These are phyloP conservation scores for Philypnodon macrostomus DNA, from an alignment of 2,797 vertebrate genomes.

Conservation along the genomic window DNA sequence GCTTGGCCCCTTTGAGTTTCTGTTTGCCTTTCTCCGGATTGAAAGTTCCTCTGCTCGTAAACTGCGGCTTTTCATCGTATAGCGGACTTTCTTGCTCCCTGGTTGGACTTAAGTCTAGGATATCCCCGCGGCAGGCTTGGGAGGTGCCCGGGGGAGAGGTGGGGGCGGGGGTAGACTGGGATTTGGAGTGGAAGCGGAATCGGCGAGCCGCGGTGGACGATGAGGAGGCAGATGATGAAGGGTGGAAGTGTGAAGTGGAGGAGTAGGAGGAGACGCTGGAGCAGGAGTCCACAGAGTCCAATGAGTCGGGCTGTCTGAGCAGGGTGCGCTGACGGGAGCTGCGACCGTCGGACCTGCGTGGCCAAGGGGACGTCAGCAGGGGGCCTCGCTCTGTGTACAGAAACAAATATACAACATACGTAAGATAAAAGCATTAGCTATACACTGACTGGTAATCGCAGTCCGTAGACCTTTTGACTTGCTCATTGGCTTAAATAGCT, in stretches of 20 bases:
- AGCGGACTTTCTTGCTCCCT: constrained; percentile 55
- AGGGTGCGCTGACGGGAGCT: constrained; percentile 74
- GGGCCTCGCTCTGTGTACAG: constrained; percentile 79
- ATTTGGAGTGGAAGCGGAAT: constrained; percentile 88
- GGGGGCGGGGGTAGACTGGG: constrained; percentile 68
- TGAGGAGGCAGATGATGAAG: constrained; percentile 72
- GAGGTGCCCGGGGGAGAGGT: constrained; percentile 5
- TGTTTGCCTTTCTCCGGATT: constrained; percentile 92
- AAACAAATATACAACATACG: not conserved
- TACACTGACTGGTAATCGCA: no score
- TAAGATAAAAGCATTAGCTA: no score
- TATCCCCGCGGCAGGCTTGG: constrained; percentile 32
- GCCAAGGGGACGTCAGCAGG: constrained; percentile 69
- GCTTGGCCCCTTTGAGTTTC: constrained; percentile 88
- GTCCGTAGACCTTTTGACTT: no score
- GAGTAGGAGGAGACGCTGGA: constrained; percentile 79
- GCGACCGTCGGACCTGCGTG: constrained; percentile 73
- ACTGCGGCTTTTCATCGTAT: constrained; percentile 82
- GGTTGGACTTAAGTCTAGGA: constrained; percentile 51
- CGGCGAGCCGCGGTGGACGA: constrained; percentile 77
- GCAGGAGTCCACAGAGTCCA: constrained; percentile 77
- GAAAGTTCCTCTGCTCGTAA: constrained; percentile 91
- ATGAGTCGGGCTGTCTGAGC: constrained; percentile 75
- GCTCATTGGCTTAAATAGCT: no score
- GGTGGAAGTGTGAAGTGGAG: constrained; percentile 82